Base-by-base conservation (phyloP, 1,140 invertebrate genomes). In the Chironomus tepperi region DNA sequence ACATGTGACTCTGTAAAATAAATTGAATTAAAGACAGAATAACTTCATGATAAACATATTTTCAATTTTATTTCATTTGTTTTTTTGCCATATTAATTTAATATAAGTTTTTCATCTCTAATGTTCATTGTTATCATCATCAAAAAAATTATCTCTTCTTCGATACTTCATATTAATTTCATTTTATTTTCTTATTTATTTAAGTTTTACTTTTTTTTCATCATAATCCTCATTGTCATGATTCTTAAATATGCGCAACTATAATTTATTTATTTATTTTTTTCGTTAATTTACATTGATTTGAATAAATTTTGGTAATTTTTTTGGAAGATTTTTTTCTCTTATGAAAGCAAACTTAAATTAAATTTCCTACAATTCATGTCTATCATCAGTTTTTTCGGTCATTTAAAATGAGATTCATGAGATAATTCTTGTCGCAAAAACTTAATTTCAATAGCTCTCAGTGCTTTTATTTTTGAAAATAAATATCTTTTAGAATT, bases 291-390 rank as follows among this genome's bases (percentile, higher is more conserved):
- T 57, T 57, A 57, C 47, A 57, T 57, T 57, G 47, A 57, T 57
- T 57, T 57, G 47, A 57, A 15, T 57, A 57, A 57, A 57, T 57
- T 57, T 57, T 57, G 47, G 47, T 57, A 57, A 57, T 57, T 57
- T 57, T 34, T 34, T 34, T 57, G 47, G 47, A 57, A 57, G 47
- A 57, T n/a, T 57, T 57, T 57, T 57, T 47, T 47, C 43, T 47
- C 15, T 47, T 57, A 57, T 15, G 12, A 57, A 57, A 57, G 24
- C 24, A 57, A 57, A 47, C 43, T 47, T 10, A 47, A 57, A 57
- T 1, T 57, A 15, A 57, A 57, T 57, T 12, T n/a, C 12, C 47
- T 57, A 57, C 47, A 57, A 57, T 57, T 57, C 15, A 12, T 57
- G 12, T 57, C 12, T 57, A 47, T 10, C 43, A 2, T 47, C 43